Evolutionary conservation across 1,140 invertebrate species (phyloP).

Genomic region (Gyrodactylus bullatarudis): DNA sequence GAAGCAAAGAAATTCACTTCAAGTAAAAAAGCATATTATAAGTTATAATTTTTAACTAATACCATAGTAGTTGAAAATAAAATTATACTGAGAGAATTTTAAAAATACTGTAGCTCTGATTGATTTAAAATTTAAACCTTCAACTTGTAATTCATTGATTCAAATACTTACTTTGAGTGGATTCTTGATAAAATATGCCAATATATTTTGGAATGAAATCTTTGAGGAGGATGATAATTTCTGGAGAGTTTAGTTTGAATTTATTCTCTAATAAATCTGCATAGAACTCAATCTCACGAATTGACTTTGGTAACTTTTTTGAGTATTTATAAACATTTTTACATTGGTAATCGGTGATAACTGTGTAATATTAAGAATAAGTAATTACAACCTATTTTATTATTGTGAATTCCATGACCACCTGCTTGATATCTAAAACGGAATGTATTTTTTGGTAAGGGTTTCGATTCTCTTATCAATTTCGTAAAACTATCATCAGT

Average conservation of each 20-base stretch:
- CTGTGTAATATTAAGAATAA: not conserved
- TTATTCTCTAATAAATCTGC: too few relatives aligned
- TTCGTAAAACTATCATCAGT: not conserved
- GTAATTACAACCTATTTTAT: not conserved
- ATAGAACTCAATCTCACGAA: not conserved
- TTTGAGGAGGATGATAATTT: not conserved
- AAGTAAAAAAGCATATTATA: too few relatives aligned
- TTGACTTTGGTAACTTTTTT: not conserved
- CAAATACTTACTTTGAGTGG: not conserved
- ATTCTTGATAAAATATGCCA: not conserved
- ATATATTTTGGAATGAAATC: not conserved
- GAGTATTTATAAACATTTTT: not conserved
- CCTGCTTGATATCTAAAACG: not conserved
- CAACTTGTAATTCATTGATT: too few relatives aligned
- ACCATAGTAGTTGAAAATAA: too few relatives aligned
- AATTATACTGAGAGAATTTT: too few relatives aligned
- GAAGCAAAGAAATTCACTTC: too few relatives aligned
- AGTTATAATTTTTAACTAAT: too few relatives aligned
- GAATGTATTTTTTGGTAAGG: not conserved
- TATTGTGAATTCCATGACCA: not conserved
- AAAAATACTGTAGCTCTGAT: too few relatives aligned
- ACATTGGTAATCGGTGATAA: not conserved
- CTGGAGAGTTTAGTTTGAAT: not conserved
- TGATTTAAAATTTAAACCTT: too few relatives aligned
- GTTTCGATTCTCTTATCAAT: not conserved